Evolutionary conservation across 2,797 vertebrate species (phyloP), one percentile per base, ranked within the genome.

Genomic region (Manis javanica): DNA sequence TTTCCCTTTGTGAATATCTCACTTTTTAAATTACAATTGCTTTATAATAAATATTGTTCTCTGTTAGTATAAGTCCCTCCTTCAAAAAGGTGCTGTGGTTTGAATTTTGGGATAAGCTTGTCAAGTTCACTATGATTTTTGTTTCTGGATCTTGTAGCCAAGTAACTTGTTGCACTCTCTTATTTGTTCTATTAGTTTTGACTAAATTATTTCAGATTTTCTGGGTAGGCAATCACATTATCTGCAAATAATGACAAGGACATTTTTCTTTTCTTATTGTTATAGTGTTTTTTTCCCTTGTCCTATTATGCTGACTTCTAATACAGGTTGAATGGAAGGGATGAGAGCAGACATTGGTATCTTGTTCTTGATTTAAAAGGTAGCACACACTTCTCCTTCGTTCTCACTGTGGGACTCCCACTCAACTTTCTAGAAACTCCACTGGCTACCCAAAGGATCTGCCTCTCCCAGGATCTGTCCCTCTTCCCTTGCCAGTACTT

Each of bases 11-110:
- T 11, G 37, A 69, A 82, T 81, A 53, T 4, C 42, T 74, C 21
- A 69, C 34, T 66, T 18, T 78, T 91, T 69, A 88, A 77, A 15
- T 88, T 42, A 55, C 21, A 37, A 81, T 24, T 71, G 39, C 5
- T 86, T 95, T 74, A 71, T 51, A 74, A 72, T 83, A 93, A 92
- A 61, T 83, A 59, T 37, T 83, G 37, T 19, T 87, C 1, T 55
- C 37, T 92, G 53, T 15, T 75, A 89, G 39, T 82, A 14, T 94
- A 89, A 81, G 10, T 64, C 5, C 14, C 13, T 74, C 92, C 66
- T 85, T 79, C 1, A n/a, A 89, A 95, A 91, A 46, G 26, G 14
- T 55, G 72, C 8, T 23, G 74, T 94, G 57, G 34, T 18, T 34
- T 79, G 64, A 91, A 79, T 91, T 75, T 77, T 9, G 51, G 59